Conservation (phyloP, 2,113 vertebrate species). For the Sander vitreus region DNA sequence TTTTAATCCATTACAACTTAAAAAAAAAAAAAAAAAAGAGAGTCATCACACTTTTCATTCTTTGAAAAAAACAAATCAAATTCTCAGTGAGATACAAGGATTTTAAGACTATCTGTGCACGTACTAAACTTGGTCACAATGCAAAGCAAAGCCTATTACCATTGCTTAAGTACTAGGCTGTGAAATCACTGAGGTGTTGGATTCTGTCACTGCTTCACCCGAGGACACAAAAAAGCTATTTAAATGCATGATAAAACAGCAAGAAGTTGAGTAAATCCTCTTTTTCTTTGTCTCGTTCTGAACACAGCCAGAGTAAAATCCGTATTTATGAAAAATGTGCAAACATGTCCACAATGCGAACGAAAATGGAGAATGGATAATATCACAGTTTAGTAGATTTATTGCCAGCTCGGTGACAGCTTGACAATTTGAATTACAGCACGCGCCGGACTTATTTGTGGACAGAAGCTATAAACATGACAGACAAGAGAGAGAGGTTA, state of each 20-base stretch:
- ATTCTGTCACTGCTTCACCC: neutral
- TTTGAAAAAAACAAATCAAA: neutral
- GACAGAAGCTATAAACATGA: neutral
- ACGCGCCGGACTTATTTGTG: neutral
- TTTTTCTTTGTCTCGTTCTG: neutral
- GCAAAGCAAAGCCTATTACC: slow-evolving; percentile 61
- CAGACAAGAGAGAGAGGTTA: neutral
- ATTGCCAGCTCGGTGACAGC: slow-evolving; percentile 26
- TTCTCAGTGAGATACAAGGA: neutral
- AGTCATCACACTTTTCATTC: neutral
- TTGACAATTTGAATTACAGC: slow-evolving; percentile 44
- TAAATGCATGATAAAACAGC: neutral
- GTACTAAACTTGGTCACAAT: slow-evolving; percentile 39
- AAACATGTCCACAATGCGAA: slow-evolving; percentile 26
- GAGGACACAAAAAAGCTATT: neutral
- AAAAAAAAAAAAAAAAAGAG: too few species aligned
- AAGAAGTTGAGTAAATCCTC: neutral
- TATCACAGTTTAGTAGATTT: neutral
- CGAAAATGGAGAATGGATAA: slow-evolving; percentile 7
- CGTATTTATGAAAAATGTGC: neutral
- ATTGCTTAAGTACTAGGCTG: slow-evolving; percentile 61
- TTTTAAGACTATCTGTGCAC: slow-evolving; percentile 33
- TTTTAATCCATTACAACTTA: neutral
- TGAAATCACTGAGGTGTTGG: slow-evolving; percentile 13
- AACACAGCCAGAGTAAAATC: neutral